Base-by-base conservation (phyloP, 2,888 invertebrate species). In the Agriopis marginaria region DNA sequence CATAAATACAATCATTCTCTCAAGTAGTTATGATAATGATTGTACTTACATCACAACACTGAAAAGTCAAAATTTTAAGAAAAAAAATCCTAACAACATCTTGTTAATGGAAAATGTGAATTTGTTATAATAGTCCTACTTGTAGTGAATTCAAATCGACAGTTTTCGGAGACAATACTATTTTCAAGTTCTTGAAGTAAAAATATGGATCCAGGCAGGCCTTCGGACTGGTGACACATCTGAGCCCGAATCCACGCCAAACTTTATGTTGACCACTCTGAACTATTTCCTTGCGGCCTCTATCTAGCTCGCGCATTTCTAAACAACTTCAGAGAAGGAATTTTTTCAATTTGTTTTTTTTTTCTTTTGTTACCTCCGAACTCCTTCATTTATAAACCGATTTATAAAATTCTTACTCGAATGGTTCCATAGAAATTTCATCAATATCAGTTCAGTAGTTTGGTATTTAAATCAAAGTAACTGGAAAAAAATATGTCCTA, bases 31-130 rank as follows among this genome's bases (percentile, higher is more conserved):
- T 17, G 40, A 32, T 5, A 40, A 60, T 63, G 63, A 65, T 59
- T 66, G 54, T 55, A 66, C 70, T 64, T 65, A 58, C 32, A 49
- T 14, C 17, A 72, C 56, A 62, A 72, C 71, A 73, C 40, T 53
- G 56, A 65, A 60, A 54, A 55, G 5, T 55, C 0, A 1, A 55
- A 55, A 60, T 39, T 11, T 51, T 42, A 17, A 51, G n/a, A 56
- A 45, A 1, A 50, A 11, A 49, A 49, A 5, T 44, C 56, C 65
- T 68, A 11, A 44, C 12, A 56, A 61, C 23, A 72, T 62, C 50
- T 54, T 67, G 74, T 74, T 75, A 68, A 66, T 59, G 64, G 62
- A 60, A 70, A 66, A 45, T 39, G 70, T 71, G 54, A 50, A 61
- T 68, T 69, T 71, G 62, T 74, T 68, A 63, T 63, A 50, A 60